Conservation (phyloP, 2,113 vertebrate species). For the Ammodytes marinus region DNA sequence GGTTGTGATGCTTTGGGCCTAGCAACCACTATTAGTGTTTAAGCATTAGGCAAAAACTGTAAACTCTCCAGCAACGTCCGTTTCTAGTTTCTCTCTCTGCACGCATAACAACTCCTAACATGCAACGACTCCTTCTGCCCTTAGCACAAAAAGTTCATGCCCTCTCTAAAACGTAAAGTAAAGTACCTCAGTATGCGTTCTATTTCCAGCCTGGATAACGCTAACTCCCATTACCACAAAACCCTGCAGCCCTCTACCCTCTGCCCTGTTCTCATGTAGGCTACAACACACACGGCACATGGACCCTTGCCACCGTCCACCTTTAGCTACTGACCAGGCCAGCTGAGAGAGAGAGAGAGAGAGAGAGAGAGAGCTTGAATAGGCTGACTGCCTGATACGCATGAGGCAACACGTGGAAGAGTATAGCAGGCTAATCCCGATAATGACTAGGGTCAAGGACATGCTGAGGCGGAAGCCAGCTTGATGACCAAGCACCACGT, state of each 20-base stretch:
- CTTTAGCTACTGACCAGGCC: constrained; percentile 12
- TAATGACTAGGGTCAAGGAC: constrained; percentile 82
- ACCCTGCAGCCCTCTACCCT: constrained; percentile 13
- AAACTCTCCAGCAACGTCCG: too few species aligned
- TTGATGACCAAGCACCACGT: constrained; percentile 49
- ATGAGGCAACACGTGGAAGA: constrained; percentile 70
- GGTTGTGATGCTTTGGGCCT: too few species aligned
- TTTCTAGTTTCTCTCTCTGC: background rate
- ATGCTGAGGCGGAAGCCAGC: constrained; percentile 51
- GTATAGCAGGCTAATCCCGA: constrained; percentile 80
- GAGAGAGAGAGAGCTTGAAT: constrained; percentile 17
- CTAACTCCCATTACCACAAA: constrained; percentile 53
- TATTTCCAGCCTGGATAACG: constrained; percentile 39
- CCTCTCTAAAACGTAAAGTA: constrained; percentile 32
- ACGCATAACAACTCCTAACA: background rate
- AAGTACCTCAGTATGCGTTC: constrained; percentile 17
- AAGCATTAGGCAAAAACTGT: too few species aligned
- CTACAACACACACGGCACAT: constrained; percentile 10
- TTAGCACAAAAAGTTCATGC: background rate
- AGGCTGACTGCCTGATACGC: constrained; percentile 64
- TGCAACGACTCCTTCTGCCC: background rate
- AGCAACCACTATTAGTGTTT: too few species aligned
- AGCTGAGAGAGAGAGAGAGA: constrained; percentile 16
- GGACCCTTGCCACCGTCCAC: constrained; percentile 1
- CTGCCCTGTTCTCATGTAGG: constrained; percentile 11